A percentile compares a stretch with the other conserved stretches of the same genome.
phyloP scores from a whole-genome alignment of 1,140 invertebrate species.

The Megalopta genalis region DNA sequence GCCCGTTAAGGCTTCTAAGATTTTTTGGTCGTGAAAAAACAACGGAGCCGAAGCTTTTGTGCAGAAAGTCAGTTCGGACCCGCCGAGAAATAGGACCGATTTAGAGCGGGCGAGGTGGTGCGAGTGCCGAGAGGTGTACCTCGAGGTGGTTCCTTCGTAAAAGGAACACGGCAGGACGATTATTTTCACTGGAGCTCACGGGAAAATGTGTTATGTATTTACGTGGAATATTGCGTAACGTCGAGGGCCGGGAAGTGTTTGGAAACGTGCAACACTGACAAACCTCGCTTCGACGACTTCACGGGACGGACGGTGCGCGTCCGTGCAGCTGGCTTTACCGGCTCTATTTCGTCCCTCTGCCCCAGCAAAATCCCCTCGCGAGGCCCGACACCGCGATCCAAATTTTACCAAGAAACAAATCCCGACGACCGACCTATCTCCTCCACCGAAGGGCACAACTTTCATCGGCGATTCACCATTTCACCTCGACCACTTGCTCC shows the following conservation, averaged over 20 bases:
- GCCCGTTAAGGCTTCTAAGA: conserved; percentile 65
- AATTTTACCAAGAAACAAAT: conserved; percentile 50
- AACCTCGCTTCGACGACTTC: conserved; percentile 45
- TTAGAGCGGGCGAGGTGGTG: conserved; percentile 1
- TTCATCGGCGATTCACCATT: conserved; percentile 28
- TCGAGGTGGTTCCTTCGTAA: conserved; percentile 40
- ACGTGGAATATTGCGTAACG: conserved; percentile 70
- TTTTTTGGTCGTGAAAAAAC: conserved; percentile 62
- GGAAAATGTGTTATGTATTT: conserved; percentile 68
- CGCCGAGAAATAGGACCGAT: conserved; percentile 4
- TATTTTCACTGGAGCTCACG: conserved; percentile 49
- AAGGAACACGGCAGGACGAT: conserved; percentile 58
- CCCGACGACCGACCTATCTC: conserved; percentile 41
- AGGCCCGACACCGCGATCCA: conserved; percentile 47
- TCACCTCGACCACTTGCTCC: conserved; percentile 32
- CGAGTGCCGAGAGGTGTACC: conserved; percentile 31
- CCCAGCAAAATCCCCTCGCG: conserved; percentile 50
- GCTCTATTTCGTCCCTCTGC: conserved; percentile 53
- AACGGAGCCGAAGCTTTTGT: conserved; percentile 36
- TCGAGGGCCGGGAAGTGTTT: conserved; percentile 62
- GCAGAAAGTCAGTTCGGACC: conserved; percentile 27
- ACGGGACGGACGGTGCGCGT: conserved; percentile 33
- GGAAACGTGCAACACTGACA: conserved; percentile 51
- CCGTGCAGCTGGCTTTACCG: conserved; percentile 50
- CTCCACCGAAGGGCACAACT: conserved; percentile 29